Evolutionary conservation across 2,888 invertebrate species (phyloP).

Genomic region (Adineta ricciae): DNA sequence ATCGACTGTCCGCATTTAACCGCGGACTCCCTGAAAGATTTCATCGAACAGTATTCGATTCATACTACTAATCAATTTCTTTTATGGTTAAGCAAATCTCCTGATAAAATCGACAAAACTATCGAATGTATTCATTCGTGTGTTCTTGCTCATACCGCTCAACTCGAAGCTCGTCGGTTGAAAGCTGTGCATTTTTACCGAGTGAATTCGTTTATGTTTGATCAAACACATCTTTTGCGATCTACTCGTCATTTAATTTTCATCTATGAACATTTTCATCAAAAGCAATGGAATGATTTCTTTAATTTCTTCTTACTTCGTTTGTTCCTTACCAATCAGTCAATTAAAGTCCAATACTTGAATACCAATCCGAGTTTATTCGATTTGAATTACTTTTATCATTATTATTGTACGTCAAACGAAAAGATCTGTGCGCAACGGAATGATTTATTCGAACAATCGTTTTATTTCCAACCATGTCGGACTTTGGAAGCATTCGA

Average conservation of each 20-base stretch:
- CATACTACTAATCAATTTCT: neutral
- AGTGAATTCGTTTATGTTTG: neutral
- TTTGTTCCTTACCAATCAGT: neutral
- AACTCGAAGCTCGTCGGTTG: neutral
- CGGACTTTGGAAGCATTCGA: neutral
- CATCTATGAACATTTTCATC: neutral
- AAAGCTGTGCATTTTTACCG: neutral
- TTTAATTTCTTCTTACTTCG: neutral
- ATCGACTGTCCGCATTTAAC: slow-evolving; percentile 11
- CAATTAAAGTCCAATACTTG: neutral
- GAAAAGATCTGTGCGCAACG: neutral
- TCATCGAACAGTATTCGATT: neutral
- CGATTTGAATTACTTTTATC: neutral
- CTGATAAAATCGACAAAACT: neutral
- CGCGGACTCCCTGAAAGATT: neutral
- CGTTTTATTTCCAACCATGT: neutral
- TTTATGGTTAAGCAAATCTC: neutral
- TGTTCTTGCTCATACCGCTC: neutral
- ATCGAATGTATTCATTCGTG: slow-evolving; percentile 1
- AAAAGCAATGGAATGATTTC: neutral
- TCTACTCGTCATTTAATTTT: neutral
- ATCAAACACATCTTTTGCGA: neutral
- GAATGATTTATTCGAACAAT: neutral
- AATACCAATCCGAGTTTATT: slow-evolving; percentile 10
- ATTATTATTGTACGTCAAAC: neutral